Evolutionary conservation across 2,888 invertebrate species (phyloP).

Genomic region (Acanthosepion lycidas): DNA sequence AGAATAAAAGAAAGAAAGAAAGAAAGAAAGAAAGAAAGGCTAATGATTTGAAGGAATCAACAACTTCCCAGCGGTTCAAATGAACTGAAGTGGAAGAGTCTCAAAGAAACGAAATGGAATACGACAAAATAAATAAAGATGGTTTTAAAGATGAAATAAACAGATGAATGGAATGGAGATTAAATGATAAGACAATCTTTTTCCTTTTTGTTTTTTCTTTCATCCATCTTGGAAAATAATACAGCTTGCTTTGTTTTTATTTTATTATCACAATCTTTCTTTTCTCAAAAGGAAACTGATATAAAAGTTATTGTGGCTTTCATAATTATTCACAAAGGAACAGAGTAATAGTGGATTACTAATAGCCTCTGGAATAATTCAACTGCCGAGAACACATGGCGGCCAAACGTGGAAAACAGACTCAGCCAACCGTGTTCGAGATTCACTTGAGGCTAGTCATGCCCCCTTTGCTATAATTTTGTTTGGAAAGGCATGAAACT

Average conservation of each 20-base stretch:
- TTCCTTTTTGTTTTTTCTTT: not conserved
- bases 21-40: not conserved
- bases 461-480: too few species aligned
- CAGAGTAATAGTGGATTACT: too few species aligned
- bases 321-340: not conserved
- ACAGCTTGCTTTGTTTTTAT: not conserved
- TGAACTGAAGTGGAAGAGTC: not conserved
- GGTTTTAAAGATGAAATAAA: slow-evolving; percentile 8
- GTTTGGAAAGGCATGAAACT: too few species aligned
- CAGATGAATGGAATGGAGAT: not conserved
- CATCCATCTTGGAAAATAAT: not conserved
- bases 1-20: not conserved
- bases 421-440: too few species aligned
- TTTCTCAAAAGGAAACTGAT: not conserved
- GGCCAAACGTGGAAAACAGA: too few species aligned
- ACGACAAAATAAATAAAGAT: slow-evolving; percentile 15
- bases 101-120: not conserved
- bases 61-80: not conserved
- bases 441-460: too few species aligned
- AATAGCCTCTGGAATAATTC: too few species aligned
- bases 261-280: not conserved
- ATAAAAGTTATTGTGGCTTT: slow-evolving; percentile 7
- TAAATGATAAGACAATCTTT: slow-evolving; percentile 33
- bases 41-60: not conserved
- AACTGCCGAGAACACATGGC: too few species aligned